These are phyloP conservation scores for Plemyria rubiginata DNA, from an alignment of 2,888 invertebrate species.

Conservation along the genomic window DNA sequence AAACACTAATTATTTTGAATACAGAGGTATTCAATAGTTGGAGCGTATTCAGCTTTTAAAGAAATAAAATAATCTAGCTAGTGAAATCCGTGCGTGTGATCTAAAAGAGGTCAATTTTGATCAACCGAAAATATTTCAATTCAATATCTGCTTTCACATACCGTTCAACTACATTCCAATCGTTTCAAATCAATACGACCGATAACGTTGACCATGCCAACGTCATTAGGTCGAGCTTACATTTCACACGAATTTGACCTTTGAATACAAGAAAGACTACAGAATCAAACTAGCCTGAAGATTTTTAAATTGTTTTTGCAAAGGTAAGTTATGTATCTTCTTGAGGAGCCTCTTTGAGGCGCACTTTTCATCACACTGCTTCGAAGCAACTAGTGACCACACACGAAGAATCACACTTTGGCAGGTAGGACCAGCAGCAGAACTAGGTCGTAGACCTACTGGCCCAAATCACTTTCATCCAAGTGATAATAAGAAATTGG, in stretches of 20 bases:
- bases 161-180: slow-evolving; percentile 21
- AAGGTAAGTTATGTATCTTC: neutral
- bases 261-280: neutral
- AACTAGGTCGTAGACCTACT: too few relatives aligned
- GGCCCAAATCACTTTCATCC: too few relatives aligned
- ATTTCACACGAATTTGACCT: neutral
- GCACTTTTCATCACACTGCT: too few relatives aligned
- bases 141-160: slow-evolving; percentile 19
- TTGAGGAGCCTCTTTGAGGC: too few relatives aligned
- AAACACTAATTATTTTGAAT: neutral
- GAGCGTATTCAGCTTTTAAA: neutral
- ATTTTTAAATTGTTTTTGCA: neutral
- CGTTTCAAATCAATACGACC: neutral
- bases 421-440: too few relatives aligned
- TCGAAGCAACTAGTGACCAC: too few relatives aligned
- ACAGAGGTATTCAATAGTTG: neutral
- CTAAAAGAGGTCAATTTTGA: neutral
- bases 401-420: too few relatives aligned
- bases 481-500: neutral
- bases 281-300: neutral
- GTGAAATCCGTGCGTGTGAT: neutral
- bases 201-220: slow-evolving; percentile 14
- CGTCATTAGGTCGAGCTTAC: slow-evolving; percentile 9
- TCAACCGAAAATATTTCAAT: neutral
- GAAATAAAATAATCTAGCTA: neutral